Percentiles rank a stretch among this genome's conserved stretches.
Evolutionary conservation across 2,797 vertebrate genomes (phyloP).

Genomic region (Antrozous pallidus): DNA sequence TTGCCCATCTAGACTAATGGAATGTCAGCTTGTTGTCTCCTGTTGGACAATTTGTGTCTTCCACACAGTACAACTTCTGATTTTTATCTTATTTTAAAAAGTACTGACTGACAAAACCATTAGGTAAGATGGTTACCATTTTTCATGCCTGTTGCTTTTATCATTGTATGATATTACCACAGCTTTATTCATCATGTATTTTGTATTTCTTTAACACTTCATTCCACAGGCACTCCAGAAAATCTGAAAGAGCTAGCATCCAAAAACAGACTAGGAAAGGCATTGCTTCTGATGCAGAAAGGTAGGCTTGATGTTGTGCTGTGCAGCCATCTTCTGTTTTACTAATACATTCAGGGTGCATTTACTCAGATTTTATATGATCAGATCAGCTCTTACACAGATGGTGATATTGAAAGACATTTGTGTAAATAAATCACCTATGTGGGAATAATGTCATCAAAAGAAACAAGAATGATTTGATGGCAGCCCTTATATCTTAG

Average conservation of each 20-base stretch:
- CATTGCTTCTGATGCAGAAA: conserved; percentile 89
- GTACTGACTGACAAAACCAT: conserved; percentile 22
- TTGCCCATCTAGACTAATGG: background rate
- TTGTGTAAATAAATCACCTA: background rate
- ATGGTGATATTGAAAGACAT: background rate
- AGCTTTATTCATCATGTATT: conserved; percentile 79
- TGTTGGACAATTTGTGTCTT: conserved; percentile 27
- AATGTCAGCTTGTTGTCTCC: background rate
- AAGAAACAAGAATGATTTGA: background rate
- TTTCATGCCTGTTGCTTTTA: conserved; percentile 63
- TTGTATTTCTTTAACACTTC: conserved; percentile 84
- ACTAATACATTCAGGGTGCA: background rate
- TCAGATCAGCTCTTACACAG: background rate
- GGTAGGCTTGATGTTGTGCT: conserved; percentile 84
- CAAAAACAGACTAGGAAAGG: conserved; percentile 91
- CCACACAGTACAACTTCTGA: background rate
- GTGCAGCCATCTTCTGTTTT: conserved; percentile 10
- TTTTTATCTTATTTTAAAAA: conserved; percentile 47
- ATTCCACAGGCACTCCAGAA: conserved; percentile 91
- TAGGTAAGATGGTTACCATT: conserved; percentile 59
- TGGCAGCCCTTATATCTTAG: background rate
- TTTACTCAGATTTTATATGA: background rate
- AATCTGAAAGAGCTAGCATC: conserved; percentile 92
- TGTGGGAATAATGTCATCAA: background rate
- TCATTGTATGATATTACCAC: conserved; percentile 62